Percentiles rank a stretch among this genome's conserved stretches.
Evolutionary conservation across 2,113 vertebrate genomes (phyloP).

Genomic region (Coptodon bakossiorum): DNA sequence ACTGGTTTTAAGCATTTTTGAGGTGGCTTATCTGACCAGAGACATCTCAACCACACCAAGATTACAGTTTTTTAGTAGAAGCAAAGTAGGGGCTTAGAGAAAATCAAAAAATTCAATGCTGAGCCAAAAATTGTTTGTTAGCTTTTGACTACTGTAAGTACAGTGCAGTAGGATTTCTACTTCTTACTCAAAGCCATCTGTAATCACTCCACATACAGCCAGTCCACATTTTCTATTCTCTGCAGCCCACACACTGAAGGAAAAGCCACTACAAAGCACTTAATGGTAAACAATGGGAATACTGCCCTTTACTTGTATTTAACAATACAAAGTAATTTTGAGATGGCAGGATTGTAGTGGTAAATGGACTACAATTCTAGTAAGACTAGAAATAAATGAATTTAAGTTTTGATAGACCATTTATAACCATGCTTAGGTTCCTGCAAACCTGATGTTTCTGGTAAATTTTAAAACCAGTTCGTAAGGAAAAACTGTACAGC

Average conservation of each 20-base stretch:
- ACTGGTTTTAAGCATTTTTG: not conserved
- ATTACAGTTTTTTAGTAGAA: not conserved
- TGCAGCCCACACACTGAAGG: not conserved
- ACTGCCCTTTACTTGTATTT: not conserved
- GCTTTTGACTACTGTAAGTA: not conserved
- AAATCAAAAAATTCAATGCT: not conserved
- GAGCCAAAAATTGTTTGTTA: not conserved
- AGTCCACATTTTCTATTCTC: not conserved
- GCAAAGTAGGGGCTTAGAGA: not conserved
- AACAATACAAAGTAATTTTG: not conserved
- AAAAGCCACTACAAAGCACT: slow-evolving; percentile 3
- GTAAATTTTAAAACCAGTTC: not conserved
- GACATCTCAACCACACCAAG: not conserved
- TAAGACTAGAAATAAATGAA: not conserved
- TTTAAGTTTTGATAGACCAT: not conserved
- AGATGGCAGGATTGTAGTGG: not conserved
- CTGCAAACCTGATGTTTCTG: not conserved
- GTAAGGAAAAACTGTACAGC: not conserved
- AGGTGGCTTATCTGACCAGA: not conserved
- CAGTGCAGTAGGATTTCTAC: not conserved
- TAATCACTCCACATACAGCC: not conserved
- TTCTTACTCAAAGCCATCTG: not conserved
- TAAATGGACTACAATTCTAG: not conserved
- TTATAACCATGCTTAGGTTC: not conserved
- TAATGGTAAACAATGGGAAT: not conserved